These are phyloP conservation scores for Fukomys damarensis DNA, from an alignment of 2,113 vertebrate species.

Conservation along the genomic window DNA sequence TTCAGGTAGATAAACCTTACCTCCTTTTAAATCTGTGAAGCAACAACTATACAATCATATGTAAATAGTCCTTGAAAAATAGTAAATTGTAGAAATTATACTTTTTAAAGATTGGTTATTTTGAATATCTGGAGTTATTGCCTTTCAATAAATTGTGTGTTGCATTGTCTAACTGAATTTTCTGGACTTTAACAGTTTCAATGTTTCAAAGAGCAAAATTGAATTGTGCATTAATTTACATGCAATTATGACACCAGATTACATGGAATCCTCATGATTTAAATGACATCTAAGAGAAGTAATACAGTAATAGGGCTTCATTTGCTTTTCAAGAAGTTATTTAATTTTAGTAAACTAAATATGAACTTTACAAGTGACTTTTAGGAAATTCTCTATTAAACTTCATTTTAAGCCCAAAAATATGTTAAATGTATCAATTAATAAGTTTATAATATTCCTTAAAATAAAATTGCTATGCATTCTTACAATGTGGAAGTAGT, in stretches of 20 bases:
- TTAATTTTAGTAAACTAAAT: slow-evolving; percentile 9
- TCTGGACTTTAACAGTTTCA: neutral
- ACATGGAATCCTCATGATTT: neutral
- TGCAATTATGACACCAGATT: neutral
- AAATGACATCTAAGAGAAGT: neutral
- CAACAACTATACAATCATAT: neutral
- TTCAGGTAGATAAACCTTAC: neutral
- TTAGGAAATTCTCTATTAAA: slow-evolving; percentile 18
- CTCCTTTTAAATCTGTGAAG: neutral
- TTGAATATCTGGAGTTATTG: neutral
- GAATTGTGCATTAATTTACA: neutral
- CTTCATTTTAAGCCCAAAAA: neutral
- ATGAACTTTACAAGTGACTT: neutral
- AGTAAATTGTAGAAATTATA: neutral
- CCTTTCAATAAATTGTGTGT: neutral
- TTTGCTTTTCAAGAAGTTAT: neutral
- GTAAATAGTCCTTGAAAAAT: neutral
- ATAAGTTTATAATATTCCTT: slow-evolving; percentile 4
- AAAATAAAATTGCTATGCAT: neutral
- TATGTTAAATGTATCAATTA: neutral
- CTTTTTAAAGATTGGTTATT: neutral
- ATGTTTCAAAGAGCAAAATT: neutral
- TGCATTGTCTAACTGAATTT: neutral
- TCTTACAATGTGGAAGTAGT: neutral
- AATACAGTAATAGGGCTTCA: neutral